These are phyloP conservation scores for Tupaia tana DNA, from an alignment of 2,113 vertebrate genomes.

Conservation along the genomic window DNA sequence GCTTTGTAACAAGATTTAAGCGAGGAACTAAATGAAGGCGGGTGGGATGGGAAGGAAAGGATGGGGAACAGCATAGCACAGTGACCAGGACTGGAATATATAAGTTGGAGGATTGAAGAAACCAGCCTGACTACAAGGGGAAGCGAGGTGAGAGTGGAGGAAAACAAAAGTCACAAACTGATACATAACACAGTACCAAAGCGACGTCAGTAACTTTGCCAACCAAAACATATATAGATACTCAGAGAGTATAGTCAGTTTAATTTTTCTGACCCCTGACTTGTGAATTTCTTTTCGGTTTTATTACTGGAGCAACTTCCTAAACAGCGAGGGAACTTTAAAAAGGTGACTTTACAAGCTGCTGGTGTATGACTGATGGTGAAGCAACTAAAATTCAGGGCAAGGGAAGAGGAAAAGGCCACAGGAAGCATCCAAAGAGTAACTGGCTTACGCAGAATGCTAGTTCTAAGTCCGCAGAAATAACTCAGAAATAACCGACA, in stretches of 20 bases:
- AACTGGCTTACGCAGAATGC: not conserved
- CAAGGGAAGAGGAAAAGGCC: not conserved
- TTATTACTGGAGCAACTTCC: conserved; percentile 32
- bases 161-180: not conserved
- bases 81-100: not conserved
- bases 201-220: not conserved
- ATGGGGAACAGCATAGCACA: not conserved
- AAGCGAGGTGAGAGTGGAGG: not conserved
- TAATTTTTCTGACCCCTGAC: not conserved
- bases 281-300: not conserved
- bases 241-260: not conserved
- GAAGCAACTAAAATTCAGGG: not conserved
- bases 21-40: not conserved
- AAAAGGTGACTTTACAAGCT: not conserved
- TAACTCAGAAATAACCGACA: not conserved
- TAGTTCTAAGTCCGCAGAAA: not conserved
- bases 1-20: not conserved
- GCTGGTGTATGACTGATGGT: not conserved
- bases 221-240: conserved; percentile 12
- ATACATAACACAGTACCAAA: not conserved
- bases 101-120: not conserved
- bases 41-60: not conserved
- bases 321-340: not conserved
- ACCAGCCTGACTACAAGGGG: not conserved
- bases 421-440: not conserved